Conservation (phyloP, 2,888 invertebrate genomes). For the Drosophila lutescens region DNA sequence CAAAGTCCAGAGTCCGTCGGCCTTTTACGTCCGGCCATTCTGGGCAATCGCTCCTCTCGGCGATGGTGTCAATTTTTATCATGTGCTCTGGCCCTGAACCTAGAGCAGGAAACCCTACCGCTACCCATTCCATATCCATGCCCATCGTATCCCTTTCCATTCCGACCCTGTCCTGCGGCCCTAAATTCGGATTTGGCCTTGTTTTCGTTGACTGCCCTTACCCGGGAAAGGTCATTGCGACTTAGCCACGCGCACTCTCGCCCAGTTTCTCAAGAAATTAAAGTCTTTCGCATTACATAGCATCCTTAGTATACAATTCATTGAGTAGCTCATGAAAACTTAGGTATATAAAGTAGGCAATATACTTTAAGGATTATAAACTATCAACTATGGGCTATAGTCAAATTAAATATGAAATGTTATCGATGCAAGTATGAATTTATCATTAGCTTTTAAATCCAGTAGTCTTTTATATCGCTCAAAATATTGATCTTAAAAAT, state of each 20-base stretch:
- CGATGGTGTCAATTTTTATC: conserved; percentile 75
- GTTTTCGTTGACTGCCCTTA: conserved; percentile 20
- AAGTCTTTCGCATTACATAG: neutral
- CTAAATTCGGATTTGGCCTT: conserved; percentile 28
- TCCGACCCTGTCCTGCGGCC: conserved; percentile 11
- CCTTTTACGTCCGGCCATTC: conserved; percentile 62
- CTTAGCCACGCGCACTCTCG: neutral
- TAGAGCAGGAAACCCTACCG: conserved; percentile 44
- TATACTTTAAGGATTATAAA: too few relatives aligned
- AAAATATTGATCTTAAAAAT: too few relatives aligned
- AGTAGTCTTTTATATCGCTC: too few relatives aligned
- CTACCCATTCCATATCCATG: neutral
- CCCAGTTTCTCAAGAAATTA: neutral
- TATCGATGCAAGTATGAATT: too few relatives aligned
- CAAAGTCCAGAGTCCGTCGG: conserved; percentile 38
- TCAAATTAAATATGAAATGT: too few relatives aligned
- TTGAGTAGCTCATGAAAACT: too few relatives aligned
- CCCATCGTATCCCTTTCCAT: neutral
- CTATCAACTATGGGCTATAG: too few relatives aligned
- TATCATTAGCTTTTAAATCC: too few relatives aligned
- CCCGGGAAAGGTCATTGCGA: conserved; percentile 3
- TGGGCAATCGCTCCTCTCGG: too few relatives aligned
- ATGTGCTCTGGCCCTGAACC: conserved; percentile 66
- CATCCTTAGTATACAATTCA: too few relatives aligned
- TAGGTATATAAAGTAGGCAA: too few relatives aligned